Evolutionary conservation across 2,113 vertebrate species (phyloP).

Genomic region (Pterocles burchelli): DNA sequence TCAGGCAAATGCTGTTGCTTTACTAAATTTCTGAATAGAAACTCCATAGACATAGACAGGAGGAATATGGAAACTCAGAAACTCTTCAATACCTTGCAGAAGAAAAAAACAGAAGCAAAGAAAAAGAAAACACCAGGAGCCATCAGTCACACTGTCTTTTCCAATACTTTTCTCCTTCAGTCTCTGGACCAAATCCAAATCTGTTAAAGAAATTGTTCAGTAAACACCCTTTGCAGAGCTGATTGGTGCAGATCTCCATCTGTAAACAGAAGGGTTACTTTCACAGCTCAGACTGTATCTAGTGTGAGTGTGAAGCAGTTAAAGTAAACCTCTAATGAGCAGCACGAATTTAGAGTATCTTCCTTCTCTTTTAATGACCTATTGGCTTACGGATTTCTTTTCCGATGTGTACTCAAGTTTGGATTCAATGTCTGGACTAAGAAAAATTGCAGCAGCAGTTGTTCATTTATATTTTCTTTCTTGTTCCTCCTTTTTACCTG

Average conservation of each 20-base stretch:
- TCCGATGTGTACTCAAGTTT: neutral
- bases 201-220: neutral
- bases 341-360: neutral
- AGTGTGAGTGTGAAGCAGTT: neutral
- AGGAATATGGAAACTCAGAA: neutral
- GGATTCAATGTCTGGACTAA: neutral
- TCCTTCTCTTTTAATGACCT: slow-evolving; percentile 8
- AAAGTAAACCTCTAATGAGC: neutral
- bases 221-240: neutral
- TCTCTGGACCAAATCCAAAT: neutral
- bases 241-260: neutral
- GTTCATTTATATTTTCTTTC: neutral
- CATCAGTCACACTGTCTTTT: neutral
- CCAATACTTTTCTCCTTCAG: neutral
- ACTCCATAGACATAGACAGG: neutral
- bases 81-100: neutral
- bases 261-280: neutral
- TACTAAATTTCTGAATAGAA: neutral
- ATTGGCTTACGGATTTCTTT: slow-evolving; percentile 8
- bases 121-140: neutral
- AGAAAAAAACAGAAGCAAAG: neutral
- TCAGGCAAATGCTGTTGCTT: neutral
- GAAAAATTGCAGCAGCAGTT: neutral
- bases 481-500: neutral
- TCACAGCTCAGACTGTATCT: neutral